Percentiles rank a stretch among this genome's conserved stretches.
Conservation (phyloP, 2,888 invertebrate genomes). For the Matsumyia berberina region DNA sequence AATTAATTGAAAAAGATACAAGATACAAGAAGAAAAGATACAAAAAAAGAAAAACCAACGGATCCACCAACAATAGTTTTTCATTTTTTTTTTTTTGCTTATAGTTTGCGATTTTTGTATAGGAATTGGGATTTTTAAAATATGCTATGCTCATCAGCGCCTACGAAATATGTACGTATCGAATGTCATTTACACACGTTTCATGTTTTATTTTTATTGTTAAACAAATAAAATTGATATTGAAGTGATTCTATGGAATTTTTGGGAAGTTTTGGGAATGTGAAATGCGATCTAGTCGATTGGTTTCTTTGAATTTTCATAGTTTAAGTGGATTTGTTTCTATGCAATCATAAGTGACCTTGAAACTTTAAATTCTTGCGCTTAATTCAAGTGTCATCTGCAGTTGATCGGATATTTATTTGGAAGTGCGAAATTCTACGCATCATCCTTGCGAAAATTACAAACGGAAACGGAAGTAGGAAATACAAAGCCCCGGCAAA, state of each 20-base stretch:
- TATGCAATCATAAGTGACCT: neutral
- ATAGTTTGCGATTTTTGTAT: slow-evolving; percentile 61
- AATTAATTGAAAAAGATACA: slow-evolving; percentile 41
- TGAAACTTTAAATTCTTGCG: neutral
- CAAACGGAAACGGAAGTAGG: too few relatives aligned
- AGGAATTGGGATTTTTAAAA: slow-evolving; percentile 77
- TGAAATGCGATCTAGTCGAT: slow-evolving; percentile 15
- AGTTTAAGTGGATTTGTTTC: neutral
- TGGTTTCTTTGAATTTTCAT: slow-evolving; percentile 19
- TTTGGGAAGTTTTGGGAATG: slow-evolving; percentile 18
- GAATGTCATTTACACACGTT: slow-evolving; percentile 7
- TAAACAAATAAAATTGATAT: slow-evolving; percentile 9
- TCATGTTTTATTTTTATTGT: slow-evolving; percentile 2
- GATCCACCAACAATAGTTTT: slow-evolving; percentile 60
- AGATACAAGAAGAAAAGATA: slow-evolving; percentile 39
- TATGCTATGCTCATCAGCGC: slow-evolving; percentile 84
- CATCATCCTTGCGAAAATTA: too few relatives aligned
- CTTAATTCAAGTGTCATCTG: too few relatives aligned
- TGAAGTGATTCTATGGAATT: slow-evolving; percentile 15
- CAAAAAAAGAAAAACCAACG: slow-evolving; percentile 38
- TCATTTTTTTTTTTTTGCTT: slow-evolving; percentile 81
- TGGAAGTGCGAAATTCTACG: too few relatives aligned
- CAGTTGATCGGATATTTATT: too few relatives aligned
- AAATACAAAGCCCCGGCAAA: too few relatives aligned
- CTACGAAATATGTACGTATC: slow-evolving; percentile 83